phyloP scores from a whole-genome alignment of 2,113 vertebrate genomes.

The Pterocles orientalis region DNA sequence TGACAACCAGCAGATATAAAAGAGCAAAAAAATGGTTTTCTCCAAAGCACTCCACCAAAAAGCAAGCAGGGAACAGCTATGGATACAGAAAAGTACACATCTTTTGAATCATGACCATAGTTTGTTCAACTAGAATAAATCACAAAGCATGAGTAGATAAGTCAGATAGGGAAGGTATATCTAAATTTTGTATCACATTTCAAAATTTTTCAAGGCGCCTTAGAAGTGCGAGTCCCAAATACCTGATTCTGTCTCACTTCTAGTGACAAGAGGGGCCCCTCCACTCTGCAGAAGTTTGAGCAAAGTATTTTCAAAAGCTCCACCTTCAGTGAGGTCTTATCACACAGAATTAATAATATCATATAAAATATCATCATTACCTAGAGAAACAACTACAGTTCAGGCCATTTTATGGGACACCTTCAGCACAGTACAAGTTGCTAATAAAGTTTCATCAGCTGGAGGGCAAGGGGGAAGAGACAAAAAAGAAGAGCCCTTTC shows the following conservation, averaged over 20 bases:
- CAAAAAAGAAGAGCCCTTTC: neutral
- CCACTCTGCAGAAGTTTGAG: neutral
- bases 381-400: neutral
- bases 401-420: neutral
- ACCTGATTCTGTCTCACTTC: neutral
- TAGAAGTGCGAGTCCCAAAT: neutral
- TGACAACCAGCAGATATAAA: neutral
- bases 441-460: neutral
- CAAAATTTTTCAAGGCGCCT: neutral
- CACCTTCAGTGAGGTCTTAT: neutral
- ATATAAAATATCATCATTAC: neutral
- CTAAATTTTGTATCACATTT: neutral
- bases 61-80: neutral
- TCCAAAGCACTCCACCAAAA: neutral
- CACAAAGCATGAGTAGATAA: neutral
- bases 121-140: neutral
- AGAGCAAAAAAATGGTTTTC: neutral
- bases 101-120: neutral
- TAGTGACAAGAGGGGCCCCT: neutral
- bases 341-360: neutral
- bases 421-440: neutral
- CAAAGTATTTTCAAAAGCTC: neutral
- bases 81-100: neutral
- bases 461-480: neutral
- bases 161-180: neutral